Base-by-base conservation (phyloP, 2,888 invertebrate species). In the Onchidella celtica region DNA sequence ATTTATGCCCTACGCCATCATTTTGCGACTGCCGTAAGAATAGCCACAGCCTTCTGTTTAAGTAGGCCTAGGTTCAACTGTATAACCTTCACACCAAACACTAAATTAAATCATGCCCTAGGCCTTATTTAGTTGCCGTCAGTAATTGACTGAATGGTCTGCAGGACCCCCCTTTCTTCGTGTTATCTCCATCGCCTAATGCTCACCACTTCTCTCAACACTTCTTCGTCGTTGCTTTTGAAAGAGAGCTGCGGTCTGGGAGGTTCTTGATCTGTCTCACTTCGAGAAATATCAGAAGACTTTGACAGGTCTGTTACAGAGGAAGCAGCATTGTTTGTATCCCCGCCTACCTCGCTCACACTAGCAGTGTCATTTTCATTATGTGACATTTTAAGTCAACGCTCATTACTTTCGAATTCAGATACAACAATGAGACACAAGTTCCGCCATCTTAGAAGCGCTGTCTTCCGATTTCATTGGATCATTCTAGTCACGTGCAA, bases 171-270 rank as follows among this genome's bases (percentile, higher is more conserved):
- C n/a, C n/a, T n/a, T n/a, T n/a, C n/a, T n/a, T n/a, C n/a, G n/a
- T n/a, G n/a, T n/a, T n/a, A n/a, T n/a, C n/a, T n/a, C n/a, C n/a
- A n/a, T n/a, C n/a, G n/a, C n/a, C n/a, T n/a, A n/a, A n/a, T n/a
- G 2, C 27, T 80, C 84, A 89, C 89, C 82, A 89, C 75, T 85
- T 89, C 89, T 79, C 85, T 86, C 65, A 89, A 61, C 24, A 88
- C 85, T 76, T 88, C 89, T n/a, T 88, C 88, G 57, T 89, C 89
- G 36, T 87, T 88, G 72, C 88, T 88, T 55, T 84, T 87, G 27
- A 83, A 82, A 27, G 86, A 83, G 61, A 82, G 61, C 32, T 77
- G 79, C 9, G 81, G 84, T 76, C 81, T 81, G 3, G 81, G 59
- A 29, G 75, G 57, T 29, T 81, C 81, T 29, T 75, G 34, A 11